phyloP scores from a whole-genome alignment of 2,113 vertebrate genomes.

The Oreochromis aureus region DNA sequence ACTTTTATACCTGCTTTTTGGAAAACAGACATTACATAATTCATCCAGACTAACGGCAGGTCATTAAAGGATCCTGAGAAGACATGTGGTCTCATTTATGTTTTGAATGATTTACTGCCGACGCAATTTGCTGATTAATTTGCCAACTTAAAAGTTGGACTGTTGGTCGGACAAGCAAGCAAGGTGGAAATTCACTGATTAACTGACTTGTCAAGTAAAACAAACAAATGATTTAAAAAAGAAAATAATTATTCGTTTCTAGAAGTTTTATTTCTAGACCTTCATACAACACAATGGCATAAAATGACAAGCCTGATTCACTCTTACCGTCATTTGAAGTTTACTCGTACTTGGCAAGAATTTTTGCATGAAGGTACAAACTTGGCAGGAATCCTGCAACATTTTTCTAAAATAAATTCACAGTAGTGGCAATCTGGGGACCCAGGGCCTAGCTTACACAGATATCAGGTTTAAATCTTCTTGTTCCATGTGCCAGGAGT shows the following conservation, averaged over 20 bases:
- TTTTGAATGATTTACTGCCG: neutral
- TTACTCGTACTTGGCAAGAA: neutral
- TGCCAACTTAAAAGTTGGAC: neutral
- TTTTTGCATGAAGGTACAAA: neutral
- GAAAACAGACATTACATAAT: neutral
- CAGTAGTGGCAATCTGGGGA: neutral
- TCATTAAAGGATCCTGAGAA: neutral
- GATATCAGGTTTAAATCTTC: neutral
- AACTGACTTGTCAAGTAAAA: neutral
- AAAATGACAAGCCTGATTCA: neutral
- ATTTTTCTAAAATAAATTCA: neutral
- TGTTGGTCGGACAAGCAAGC: neutral
- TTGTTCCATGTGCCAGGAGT: neutral
- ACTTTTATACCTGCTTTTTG: neutral
- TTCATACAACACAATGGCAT: too few species aligned
- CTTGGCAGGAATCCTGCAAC: neutral
- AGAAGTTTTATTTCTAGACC: neutral
- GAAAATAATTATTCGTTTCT: neutral
- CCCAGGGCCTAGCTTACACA: fast-evolving
- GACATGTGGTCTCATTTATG: neutral
- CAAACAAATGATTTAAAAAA: neutral
- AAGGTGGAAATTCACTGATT: neutral
- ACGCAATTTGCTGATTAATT: neutral
- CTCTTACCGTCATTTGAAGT: neutral
- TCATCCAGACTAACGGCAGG: neutral